Evolutionary conservation across 2,113 vertebrate genomes (phyloP).

Genomic region (Phaetusa simplex): DNA sequence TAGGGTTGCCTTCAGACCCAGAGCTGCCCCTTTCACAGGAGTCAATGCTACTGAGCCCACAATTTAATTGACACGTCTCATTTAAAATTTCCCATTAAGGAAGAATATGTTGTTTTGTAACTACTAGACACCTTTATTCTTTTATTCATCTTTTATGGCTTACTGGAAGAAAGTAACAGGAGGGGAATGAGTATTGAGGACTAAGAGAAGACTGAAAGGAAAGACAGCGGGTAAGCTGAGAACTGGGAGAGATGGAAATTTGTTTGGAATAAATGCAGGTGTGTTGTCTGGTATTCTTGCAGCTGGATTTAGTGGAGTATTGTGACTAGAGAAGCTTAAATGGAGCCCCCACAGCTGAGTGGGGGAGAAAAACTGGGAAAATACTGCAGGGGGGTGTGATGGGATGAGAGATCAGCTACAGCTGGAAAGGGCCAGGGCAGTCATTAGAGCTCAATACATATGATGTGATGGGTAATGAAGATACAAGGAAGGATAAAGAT

Average conservation of each 20-base stretch:
- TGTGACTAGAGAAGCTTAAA: not conserved
- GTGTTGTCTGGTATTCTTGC: not conserved
- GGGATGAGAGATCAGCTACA: not conserved
- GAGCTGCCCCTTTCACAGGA: not conserved
- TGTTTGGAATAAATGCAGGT: not conserved
- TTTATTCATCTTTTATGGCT: not conserved
- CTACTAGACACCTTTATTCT: not conserved
- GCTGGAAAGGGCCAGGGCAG: not conserved
- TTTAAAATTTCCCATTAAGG: not conserved
- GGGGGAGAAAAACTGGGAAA: not conserved
- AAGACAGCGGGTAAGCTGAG: not conserved
- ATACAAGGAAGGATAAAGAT: not conserved
- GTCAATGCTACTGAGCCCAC: not conserved
- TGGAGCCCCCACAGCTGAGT: not conserved
- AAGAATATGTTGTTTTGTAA: not conserved
- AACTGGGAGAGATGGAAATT: not conserved
- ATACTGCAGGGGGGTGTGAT: accelerated
- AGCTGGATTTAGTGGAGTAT: not conserved
- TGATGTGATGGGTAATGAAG: not conserved
- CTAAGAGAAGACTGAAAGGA: not conserved
- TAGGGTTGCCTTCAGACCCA: not conserved
- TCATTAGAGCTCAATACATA: not conserved
- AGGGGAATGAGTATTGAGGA: not conserved
- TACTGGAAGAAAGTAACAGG: not conserved
- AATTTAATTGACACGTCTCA: not conserved